phyloP scores from a whole-genome alignment of 2,113 vertebrate genomes.

The Scopus umbretta region DNA sequence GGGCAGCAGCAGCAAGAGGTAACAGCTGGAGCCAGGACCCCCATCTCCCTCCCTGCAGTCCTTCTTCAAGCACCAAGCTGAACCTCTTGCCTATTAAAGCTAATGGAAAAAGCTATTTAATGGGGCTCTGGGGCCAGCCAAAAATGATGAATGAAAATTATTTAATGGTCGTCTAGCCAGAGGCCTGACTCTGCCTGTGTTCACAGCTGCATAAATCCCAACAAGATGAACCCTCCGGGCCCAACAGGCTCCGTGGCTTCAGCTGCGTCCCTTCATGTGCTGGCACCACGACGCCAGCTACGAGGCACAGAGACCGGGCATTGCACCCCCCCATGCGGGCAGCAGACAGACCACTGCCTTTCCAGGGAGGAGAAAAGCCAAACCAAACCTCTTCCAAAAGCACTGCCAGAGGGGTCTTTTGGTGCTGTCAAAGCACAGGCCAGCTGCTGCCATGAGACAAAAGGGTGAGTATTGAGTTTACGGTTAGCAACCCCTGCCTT shows the following conservation, averaged over 20 bases:
- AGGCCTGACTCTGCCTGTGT: neutral
- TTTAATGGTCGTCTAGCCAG: neutral
- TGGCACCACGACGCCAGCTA: neutral
- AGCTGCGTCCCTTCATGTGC: accelerated
- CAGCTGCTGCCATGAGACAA: neutral
- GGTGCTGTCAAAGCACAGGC: neutral
- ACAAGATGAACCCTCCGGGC: neutral
- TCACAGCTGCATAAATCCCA: neutral
- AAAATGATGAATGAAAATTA: neutral
- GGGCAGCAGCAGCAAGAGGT: neutral
- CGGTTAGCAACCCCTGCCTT: neutral
- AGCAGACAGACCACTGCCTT: neutral
- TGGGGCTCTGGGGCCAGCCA: neutral
- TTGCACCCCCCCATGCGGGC: neutral
- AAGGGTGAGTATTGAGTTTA: neutral
- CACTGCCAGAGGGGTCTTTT: neutral
- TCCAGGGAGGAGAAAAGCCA: neutral
- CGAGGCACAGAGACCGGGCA: accelerated
- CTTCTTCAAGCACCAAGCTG: neutral
- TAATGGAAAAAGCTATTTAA: neutral
- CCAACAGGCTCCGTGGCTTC: accelerated
- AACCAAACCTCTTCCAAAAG: neutral
- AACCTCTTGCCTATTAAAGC: neutral
- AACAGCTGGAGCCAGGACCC: neutral
- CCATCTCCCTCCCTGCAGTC: neutral